Base-by-base conservation (phyloP, 2,888 invertebrate genomes). In the Lagria hirta region DNA sequence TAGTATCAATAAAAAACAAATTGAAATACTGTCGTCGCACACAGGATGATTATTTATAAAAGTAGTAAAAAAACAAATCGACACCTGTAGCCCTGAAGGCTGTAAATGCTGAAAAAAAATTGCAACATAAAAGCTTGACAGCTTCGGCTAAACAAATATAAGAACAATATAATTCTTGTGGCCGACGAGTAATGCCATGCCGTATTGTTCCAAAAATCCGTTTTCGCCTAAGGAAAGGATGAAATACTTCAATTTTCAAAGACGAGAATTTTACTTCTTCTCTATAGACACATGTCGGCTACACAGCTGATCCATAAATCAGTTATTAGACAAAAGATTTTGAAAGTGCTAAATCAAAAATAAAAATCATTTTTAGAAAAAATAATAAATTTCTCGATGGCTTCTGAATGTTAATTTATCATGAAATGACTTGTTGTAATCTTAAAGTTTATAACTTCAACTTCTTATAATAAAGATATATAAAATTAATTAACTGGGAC, bases 51-150 rank as follows among this genome's bases (percentile, higher is more conserved):
- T 13, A 13, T 4, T 30, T 35, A 43, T 27, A 36, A 29, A 37
- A 30, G 17, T 17, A 13, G 15, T 10, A 18, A 43, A 43, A n/a
- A n/a, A n/a, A n/a, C n/a, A n/a, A n/a, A n/a, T n/a, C n/a, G n/a
- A n/a, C 55, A 55, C 53, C 55, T 54, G 55, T 46, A 48, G 48
- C 52, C 51, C 55, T 36, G 22, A 49, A 52, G 55, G 55, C 42
- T 43, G 45, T 48, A 52, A 49, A 51, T 49, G 52, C 38, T 28
- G 46, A 30, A 46, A 35, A 26, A 29, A 43, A 38, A 43, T 37
- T 48, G 43, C 38, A 43, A 48, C 48, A 38, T 38, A 37, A 42
- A 42, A 23, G n/a, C 29, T 22, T 22, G 18, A 27, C 27, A 28
- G 17, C 22, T 37, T 32, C 43, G 42, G 43, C 33, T 33, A 13